Conservation (phyloP, 2,797 vertebrate species). For the Acanthiza pusilla region DNA sequence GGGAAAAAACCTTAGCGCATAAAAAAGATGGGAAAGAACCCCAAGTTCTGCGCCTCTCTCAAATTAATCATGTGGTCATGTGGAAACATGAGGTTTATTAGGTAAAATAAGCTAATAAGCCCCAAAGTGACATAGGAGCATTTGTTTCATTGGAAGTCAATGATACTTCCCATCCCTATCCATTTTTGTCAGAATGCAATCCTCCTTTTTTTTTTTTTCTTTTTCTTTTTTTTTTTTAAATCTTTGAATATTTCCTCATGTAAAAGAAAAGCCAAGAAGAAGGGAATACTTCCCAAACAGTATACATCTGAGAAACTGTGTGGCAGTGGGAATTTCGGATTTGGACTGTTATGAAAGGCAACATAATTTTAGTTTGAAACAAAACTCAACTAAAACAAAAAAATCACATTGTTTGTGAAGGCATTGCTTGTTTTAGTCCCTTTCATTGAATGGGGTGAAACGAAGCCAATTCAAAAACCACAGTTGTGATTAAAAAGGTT, state of each 20-base stretch:
- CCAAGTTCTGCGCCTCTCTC: not conserved
- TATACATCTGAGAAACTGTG: not conserved
- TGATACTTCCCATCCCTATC: not conserved
- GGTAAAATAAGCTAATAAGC: not conserved
- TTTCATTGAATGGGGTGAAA: not conserved
- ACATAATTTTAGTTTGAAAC: not conserved
- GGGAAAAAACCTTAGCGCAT: not conserved
- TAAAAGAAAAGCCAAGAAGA: not conserved
- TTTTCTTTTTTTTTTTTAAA: too few species aligned
- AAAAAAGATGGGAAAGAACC: not conserved
- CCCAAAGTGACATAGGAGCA: accelerated
- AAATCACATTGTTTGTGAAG: not conserved
- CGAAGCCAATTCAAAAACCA: not conserved
- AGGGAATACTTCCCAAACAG: not conserved
- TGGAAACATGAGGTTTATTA: not conserved
- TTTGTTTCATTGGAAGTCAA: not conserved
- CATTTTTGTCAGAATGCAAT: not conserved
- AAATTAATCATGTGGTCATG: not conserved
- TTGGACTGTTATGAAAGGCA: not conserved
- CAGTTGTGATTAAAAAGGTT: not conserved
- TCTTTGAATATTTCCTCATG: not conserved
- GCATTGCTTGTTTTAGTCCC: not conserved
- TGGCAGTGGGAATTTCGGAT: not conserved
- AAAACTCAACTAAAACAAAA: not conserved
- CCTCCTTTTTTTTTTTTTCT: too few species aligned